phyloP scores from a whole-genome alignment of 2,113 vertebrate genomes.

The Bujurquina vittata region DNA sequence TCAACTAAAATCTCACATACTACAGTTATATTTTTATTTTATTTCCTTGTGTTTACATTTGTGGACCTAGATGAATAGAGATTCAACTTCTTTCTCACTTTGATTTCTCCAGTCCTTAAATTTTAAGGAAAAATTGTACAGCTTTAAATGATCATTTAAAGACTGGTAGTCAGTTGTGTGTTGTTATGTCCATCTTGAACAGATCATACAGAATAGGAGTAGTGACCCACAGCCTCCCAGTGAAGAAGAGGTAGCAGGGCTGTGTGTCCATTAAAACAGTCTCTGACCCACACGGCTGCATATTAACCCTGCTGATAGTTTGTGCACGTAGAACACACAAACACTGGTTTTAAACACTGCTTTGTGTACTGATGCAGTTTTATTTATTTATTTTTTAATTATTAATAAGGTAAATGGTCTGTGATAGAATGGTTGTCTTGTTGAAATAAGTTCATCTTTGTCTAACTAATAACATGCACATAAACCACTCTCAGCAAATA shows the following conservation, averaged over 20 bases:
- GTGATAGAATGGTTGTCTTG: neutral
- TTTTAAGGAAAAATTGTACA: neutral
- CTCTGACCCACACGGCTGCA: conserved; percentile 49
- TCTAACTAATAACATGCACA: conserved; percentile 21
- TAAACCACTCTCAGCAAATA: neutral
- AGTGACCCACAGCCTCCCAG: conserved; percentile 73
- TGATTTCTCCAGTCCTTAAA: neutral
- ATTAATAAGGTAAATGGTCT: conserved; percentile 12
- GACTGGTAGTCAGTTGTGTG: conserved; percentile 55
- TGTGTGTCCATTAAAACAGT: conserved; percentile 70
- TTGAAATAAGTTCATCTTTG: neutral
- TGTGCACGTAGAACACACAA: conserved; percentile 39
- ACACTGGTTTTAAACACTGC: neutral
- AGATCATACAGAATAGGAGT: conserved; percentile 85
- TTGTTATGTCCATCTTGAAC: conserved; percentile 78
- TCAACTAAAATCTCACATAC: neutral
- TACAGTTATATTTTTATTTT: neutral
- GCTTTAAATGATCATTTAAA: neutral
- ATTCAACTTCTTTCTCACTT: neutral
- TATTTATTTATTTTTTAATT: neutral
- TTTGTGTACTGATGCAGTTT: conserved; percentile 49
- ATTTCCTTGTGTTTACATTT: neutral
- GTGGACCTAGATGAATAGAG: neutral
- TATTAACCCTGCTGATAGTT: conserved; percentile 48
- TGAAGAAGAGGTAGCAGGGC: conserved; percentile 79